These are phyloP conservation scores for Pseudomyrmex concolor DNA, from an alignment of 1,140 invertebrate species.

Conservation along the genomic window DNA sequence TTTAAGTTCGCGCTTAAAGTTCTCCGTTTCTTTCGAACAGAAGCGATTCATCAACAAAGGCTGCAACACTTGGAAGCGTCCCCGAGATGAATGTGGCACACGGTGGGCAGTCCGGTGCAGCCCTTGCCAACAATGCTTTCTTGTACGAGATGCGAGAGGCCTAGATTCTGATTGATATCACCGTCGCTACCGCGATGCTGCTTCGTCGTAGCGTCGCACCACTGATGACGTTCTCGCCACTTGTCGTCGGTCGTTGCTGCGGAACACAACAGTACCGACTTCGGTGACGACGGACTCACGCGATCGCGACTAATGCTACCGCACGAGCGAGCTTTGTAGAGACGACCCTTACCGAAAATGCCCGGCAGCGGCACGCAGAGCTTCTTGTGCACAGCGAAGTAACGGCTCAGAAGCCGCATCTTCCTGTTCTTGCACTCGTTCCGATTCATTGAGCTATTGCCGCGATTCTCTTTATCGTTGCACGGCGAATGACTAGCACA, in stretches of 20 bases:
- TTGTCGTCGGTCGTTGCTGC: slow-evolving; percentile 76
- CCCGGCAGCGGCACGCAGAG: slow-evolving; percentile 86
- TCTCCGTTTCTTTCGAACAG: background rate
- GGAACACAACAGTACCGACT: slow-evolving; percentile 79
- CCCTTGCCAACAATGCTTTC: slow-evolving; percentile 81
- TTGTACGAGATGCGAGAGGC: slow-evolving; percentile 75
- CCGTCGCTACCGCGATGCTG: slow-evolving; percentile 83
- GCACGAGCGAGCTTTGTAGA: slow-evolving; percentile 87
- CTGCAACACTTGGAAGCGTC: slow-evolving; percentile 87
- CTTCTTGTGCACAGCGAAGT: slow-evolving; percentile 88
- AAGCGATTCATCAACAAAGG: slow-evolving; percentile 85
- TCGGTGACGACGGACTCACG: slow-evolving; percentile 80
- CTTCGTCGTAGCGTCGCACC: slow-evolving; percentile 80
- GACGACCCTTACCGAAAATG: slow-evolving; percentile 84
- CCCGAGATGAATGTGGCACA: slow-evolving; percentile 86
- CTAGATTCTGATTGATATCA: slow-evolving; percentile 86
- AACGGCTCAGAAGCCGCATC: slow-evolving; percentile 87
- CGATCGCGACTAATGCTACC: slow-evolving; percentile 86
- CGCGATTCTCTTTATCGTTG: slow-evolving; percentile 72
- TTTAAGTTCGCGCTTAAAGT: background rate
- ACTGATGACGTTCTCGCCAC: slow-evolving; percentile 80
- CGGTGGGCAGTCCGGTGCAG: slow-evolving; percentile 83
- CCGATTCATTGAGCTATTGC: slow-evolving; percentile 69
- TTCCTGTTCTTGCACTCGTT: slow-evolving; percentile 84
- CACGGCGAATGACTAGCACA: slow-evolving; percentile 39